phyloP scores from a whole-genome alignment of 2,888 invertebrate genomes.

The Tanaodytes sp. region DNA sequence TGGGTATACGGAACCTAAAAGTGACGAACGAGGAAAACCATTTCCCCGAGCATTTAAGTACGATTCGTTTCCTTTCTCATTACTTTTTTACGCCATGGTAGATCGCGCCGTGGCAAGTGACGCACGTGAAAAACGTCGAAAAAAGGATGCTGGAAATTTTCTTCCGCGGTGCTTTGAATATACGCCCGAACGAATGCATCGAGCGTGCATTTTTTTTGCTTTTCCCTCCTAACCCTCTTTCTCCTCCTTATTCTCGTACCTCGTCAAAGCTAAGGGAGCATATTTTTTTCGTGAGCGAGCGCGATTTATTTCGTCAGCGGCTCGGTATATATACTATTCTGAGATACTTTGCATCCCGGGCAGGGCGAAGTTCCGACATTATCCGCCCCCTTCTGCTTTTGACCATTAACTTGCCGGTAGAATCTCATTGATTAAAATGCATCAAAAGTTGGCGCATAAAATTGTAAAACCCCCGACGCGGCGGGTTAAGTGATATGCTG shows the following conservation, averaged over 20 bases:
- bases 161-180: conserved; percentile 48
- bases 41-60: background rate
- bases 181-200: conserved; percentile 46
- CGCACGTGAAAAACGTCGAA: conserved; percentile 34
- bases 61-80: conserved; percentile 19
- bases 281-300: conserved; percentile 40
- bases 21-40: too few species aligned
- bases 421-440: conserved; percentile 45
- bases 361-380: conserved; percentile 43
- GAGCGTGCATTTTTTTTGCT: conserved; percentile 33
- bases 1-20: background rate
- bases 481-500: conserved; percentile 22
- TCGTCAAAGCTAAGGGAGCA: conserved; percentile 48
- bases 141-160: conserved; percentile 38
- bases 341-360: conserved; percentile 45
- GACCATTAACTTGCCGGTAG: conserved; percentile 42
- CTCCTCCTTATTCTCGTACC: conserved; percentile 36
- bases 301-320: conserved; percentile 45
- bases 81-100: conserved; percentile 27
- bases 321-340: conserved; percentile 31
- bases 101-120: conserved; percentile 39
- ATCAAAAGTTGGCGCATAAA: conserved; percentile 21
- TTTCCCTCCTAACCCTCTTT: conserved; percentile 19
- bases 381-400: conserved; percentile 38
- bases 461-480: conserved; percentile 13